phyloP scores from a whole-genome alignment of 1,140 invertebrate genomes.

The Conus ventricosus region DNA sequence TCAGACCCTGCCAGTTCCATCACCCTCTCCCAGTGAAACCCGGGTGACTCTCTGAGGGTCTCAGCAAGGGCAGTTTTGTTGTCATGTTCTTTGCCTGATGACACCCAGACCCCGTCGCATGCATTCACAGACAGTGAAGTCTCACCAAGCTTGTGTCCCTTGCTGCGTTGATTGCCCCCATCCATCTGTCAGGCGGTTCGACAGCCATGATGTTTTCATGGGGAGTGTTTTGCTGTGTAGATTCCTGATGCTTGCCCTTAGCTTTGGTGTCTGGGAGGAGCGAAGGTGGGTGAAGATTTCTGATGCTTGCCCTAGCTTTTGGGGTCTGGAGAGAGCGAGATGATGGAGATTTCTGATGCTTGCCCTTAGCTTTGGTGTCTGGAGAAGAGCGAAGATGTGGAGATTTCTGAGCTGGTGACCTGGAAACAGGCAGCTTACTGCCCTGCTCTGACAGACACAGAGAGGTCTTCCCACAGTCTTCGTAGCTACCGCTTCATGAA shows the following conservation, averaged over 20 bases:
- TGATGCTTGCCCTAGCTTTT: not conserved
- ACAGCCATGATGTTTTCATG: not conserved
- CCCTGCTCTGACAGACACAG: not conserved
- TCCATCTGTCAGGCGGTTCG: not conserved
- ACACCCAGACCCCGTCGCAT: not conserved
- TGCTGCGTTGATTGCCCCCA: not conserved
- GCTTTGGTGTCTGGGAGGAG: not conserved
- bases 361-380: not conserved
- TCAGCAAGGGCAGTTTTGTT: slow-evolving; percentile 19
- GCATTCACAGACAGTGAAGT: not conserved
- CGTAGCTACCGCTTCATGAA: not conserved
- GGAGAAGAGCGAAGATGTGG: not conserved
- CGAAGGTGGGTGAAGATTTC: not conserved
- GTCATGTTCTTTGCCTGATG: slow-evolving; percentile 17
- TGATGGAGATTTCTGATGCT: not conserved
- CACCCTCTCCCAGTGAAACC: not conserved
- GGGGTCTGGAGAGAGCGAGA: not conserved
- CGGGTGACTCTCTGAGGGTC: no score
- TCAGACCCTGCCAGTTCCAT: not conserved
- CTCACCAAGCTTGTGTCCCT: not conserved
- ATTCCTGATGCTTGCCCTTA: not conserved
- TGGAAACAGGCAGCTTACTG: not conserved
- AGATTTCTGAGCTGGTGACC: not conserved
- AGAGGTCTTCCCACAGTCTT: not conserved
- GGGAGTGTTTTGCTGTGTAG: not conserved